A percentile compares a stretch with the other conserved stretches of the same genome.
Conservation (phyloP, 2,113 vertebrate genomes). For the Ceyx melanurus region DNA sequence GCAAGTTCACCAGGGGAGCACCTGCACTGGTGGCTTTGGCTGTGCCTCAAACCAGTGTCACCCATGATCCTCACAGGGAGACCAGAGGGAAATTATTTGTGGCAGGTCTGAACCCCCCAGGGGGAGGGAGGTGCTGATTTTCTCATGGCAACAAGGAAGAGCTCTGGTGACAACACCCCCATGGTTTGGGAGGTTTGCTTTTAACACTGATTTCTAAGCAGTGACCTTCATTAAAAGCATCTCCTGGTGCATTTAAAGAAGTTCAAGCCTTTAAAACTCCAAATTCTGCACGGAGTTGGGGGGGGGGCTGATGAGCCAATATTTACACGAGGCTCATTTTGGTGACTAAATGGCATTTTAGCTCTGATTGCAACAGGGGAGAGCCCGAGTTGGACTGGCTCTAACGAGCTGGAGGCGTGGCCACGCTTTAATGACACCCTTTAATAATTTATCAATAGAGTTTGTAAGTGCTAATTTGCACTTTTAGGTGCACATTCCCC, state of each 20-base stretch:
- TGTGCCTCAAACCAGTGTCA: neutral
- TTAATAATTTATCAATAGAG: constrained; percentile 68
- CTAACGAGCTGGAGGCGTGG: constrained; percentile 50
- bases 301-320: neutral
- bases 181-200: neutral
- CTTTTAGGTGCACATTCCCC: constrained; percentile 46
- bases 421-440: constrained; percentile 17
- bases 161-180: neutral
- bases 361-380: neutral
- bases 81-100: neutral
- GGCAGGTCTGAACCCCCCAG: neutral
- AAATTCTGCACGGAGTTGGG: neutral
- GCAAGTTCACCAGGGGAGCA: neutral
- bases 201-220: neutral
- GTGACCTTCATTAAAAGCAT: neutral
- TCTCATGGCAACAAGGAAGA: neutral
- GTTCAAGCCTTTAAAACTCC: constrained; percentile 2
- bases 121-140: neutral
- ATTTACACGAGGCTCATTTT: constrained; percentile 18
- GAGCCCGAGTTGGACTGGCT: neutral
- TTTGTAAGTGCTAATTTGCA: constrained; percentile 64
- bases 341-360: constrained; percentile 41
- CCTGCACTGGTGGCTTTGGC: accelerated
- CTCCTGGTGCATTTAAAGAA: neutral
- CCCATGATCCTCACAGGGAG: accelerated